phyloP scores from a whole-genome alignment of 2,797 vertebrate genomes.

The Numenius phaeopus region DNA sequence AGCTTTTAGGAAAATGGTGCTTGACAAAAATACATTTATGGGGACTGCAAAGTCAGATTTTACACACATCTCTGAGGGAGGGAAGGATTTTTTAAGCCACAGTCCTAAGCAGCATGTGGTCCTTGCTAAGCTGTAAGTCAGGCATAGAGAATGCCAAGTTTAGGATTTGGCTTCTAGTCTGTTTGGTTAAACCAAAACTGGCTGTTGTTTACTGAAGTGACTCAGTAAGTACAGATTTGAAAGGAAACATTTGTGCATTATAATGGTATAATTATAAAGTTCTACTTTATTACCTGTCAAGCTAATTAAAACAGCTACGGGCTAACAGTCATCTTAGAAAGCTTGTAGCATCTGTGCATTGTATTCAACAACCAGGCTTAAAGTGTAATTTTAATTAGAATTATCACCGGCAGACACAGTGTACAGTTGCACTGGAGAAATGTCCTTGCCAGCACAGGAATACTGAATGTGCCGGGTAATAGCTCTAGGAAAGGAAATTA shows the following conservation, averaged over 20 bases:
- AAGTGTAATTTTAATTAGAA: constrained; percentile 23
- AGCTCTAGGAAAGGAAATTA: background rate
- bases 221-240: background rate
- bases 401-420: background rate
- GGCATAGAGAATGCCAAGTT: background rate
- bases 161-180: background rate
- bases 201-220: background rate
- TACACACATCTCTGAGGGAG: rapidly evolving
- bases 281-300: constrained; percentile 33
- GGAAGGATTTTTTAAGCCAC: background rate
- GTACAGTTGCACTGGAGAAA: background rate
- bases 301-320: constrained; percentile 49
- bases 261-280: constrained; percentile 49
- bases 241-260: constrained; percentile 39
- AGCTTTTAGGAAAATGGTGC: rapidly evolving
- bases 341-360: constrained; percentile 20
- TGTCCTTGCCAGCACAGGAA: background rate
- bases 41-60: background rate
- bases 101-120: rapidly evolving
- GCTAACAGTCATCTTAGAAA: background rate
- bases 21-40: background rate
- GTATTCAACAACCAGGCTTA: constrained; percentile 14
- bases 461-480: background rate
- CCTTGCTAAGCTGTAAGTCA: background rate
- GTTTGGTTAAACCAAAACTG: background rate